Base-by-base conservation (phyloP, 2,113 vertebrate genomes). In the Sorex araneus region DNA sequence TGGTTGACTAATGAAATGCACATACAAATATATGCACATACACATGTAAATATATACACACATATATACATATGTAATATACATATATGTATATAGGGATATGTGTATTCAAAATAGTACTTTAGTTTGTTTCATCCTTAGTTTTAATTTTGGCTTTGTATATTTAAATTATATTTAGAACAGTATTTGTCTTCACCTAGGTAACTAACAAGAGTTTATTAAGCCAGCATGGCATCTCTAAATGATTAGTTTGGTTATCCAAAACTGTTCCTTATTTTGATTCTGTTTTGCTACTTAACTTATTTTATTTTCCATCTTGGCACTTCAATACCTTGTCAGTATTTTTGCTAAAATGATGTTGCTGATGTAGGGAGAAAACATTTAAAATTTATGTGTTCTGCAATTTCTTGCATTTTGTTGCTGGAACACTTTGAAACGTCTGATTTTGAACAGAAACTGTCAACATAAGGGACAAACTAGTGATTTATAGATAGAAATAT, bases 401-500 rank as follows among this genome's bases (percentile, higher is more conserved):
- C 36, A 95, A 96, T 96, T 96, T 96, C 92, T 97, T 96, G 83
- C 71, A 95, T 96, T 97, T 97, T 91, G 85, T 96, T 70, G 40
- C 47, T 95, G 78, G 90, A 94, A 50, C 71, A 94, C 93, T 97
- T 97, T 95, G 64, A 94, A 97, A 97, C 91, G 87, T 94, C 8
- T 67, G 27, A 89, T 97, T 97, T 97, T 96, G 47, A 93, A 89
- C 71, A 95, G 64, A 81, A 97, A 90, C 74, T 95, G 79, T 89
- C 95, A 96, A 80, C 36, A 70, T 67, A 96, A 94, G 40, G 83
- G 81, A 91, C 30, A 6, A 60, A 89, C 90, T 83, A 76, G 47
- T 96, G 88, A 97, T 97, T 97, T 97, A 95, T 95, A 94, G 80
- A 87, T 93, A 95, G 90, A 95, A 96, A 97, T 94, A 95, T 94